phyloP scores from a whole-genome alignment of 1,140 invertebrate species.

The Trialeurodes vaporariorum region DNA sequence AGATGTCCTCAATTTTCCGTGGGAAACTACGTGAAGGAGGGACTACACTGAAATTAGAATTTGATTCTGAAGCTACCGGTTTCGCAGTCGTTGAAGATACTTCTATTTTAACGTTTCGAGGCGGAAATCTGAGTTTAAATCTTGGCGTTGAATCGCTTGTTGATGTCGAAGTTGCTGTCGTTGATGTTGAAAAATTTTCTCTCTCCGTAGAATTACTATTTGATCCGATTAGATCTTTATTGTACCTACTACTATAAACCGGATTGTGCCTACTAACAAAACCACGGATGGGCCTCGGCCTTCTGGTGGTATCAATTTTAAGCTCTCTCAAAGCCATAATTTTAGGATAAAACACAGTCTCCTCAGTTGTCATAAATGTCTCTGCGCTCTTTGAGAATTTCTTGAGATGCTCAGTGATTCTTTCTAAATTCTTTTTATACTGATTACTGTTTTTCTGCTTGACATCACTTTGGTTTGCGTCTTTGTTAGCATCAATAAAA shows the following conservation, averaged over 20 bases:
- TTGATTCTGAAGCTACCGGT: not conserved
- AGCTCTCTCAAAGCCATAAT: not conserved
- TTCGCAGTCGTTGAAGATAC: constrained; percentile 6
- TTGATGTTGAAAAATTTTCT: not conserved
- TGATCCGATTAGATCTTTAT: not conserved
- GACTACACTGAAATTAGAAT: not conserved
- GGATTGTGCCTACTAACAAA: constrained; percentile 12
- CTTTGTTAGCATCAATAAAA: constrained; percentile 12
- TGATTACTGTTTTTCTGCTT: not conserved
- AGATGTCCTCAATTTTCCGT: not conserved
- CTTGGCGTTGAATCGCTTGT: not conserved
- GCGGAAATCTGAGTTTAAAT: not conserved
- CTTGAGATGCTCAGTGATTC: constrained; percentile 4
- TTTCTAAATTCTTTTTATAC: constrained; percentile 2
- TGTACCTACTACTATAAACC: constrained; percentile 15
- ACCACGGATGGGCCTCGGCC: constrained; percentile 1
- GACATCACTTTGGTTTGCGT: constrained; percentile 4
- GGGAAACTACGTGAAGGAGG: not conserved
- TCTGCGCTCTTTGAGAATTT: not conserved
- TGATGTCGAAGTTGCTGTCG: not conserved
- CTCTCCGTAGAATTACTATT: not conserved
- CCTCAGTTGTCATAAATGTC: not conserved
- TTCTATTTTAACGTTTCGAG: constrained; percentile 9
- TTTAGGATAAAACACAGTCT: not conserved
- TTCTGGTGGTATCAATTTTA: not conserved